These are phyloP conservation scores for Diceros bicornis DNA, from an alignment of 2,797 vertebrate species.

Conservation along the genomic window DNA sequence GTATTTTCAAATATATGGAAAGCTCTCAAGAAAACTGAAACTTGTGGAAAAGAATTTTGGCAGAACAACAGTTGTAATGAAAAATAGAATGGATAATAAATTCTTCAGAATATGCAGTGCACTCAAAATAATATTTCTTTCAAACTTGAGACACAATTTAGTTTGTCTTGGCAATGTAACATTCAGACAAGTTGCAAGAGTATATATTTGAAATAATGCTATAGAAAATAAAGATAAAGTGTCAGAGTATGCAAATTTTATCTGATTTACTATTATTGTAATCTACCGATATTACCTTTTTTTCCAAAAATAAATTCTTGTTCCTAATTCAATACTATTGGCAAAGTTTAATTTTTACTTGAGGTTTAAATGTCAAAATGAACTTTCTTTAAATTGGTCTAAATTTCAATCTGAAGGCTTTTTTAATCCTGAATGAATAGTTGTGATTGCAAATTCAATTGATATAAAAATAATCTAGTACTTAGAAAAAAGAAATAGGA, in stretches of 20 bases:
- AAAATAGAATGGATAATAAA: slow-evolving; percentile 10
- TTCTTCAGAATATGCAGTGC: neutral
- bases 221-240: slow-evolving; percentile 31
- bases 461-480: slow-evolving; percentile 15
- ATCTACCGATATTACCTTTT: neutral
- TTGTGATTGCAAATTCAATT: slow-evolving; percentile 73
- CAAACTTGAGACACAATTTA: neutral
- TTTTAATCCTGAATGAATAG: slow-evolving; percentile 71
- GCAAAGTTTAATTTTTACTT: slow-evolving; percentile 38
- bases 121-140: slow-evolving; percentile 33
- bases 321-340: neutral
- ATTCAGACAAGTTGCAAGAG: neutral
- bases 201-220: slow-evolving; percentile 27
- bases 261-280: neutral
- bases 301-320: neutral
- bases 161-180: neutral
- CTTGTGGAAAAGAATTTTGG: neutral
- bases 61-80: slow-evolving; percentile 36
- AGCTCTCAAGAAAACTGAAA: slow-evolving; percentile 30
- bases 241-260: neutral
- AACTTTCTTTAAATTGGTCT: slow-evolving; percentile 68
- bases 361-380: slow-evolving; percentile 63
- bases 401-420: slow-evolving; percentile 42
- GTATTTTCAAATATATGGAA: neutral
- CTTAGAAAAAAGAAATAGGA: slow-evolving; percentile 47